A percentile compares a stretch with the other conserved stretches of the same genome.
phyloP scores from a whole-genome alignment of 2,888 invertebrate species.

The Melitaea athalia region DNA sequence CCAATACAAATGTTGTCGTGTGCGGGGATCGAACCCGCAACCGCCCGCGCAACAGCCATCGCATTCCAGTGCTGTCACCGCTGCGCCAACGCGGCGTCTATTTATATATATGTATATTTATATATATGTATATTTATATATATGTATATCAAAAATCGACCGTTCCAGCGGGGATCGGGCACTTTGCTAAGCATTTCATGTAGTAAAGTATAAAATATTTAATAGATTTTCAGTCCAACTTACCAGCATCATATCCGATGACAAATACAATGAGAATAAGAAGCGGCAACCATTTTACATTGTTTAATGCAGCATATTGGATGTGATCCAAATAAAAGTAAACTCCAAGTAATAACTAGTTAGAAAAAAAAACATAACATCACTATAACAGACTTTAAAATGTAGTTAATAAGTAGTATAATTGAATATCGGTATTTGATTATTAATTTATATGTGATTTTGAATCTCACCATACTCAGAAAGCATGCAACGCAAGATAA shows the following conservation, averaged over 20 bases:
- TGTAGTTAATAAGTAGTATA: not conserved
- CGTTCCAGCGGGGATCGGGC: too few relatives aligned
- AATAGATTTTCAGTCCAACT: slow-evolving; percentile 28
- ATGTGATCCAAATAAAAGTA: slow-evolving; percentile 51
- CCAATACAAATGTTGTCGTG: too few relatives aligned
- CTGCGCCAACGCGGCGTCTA: too few relatives aligned
- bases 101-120: too few relatives aligned
- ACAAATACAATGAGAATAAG: slow-evolving; percentile 50
- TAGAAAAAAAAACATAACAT: slow-evolving; percentile 22
- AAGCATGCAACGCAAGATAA: slow-evolving; percentile 32
- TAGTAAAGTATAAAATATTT: too few relatives aligned
- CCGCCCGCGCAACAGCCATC: too few relatives aligned
- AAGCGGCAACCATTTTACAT: slow-evolving; percentile 54
- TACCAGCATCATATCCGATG: slow-evolving; percentile 53
- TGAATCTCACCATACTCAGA: slow-evolving; percentile 34
- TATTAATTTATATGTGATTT: not conserved
- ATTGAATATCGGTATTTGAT: too few relatives aligned
- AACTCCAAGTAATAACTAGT: slow-evolving; percentile 44
- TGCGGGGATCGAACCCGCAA: too few relatives aligned
- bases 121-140: too few relatives aligned
- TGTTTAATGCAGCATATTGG: slow-evolving; percentile 32
- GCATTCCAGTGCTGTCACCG: too few relatives aligned
- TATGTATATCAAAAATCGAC: too few relatives aligned
- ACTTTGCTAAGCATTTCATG: too few relatives aligned
- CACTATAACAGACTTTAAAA: not conserved